These are phyloP conservation scores for Albula goreensis DNA, from an alignment of 2,113 vertebrate species.

Conservation along the genomic window DNA sequence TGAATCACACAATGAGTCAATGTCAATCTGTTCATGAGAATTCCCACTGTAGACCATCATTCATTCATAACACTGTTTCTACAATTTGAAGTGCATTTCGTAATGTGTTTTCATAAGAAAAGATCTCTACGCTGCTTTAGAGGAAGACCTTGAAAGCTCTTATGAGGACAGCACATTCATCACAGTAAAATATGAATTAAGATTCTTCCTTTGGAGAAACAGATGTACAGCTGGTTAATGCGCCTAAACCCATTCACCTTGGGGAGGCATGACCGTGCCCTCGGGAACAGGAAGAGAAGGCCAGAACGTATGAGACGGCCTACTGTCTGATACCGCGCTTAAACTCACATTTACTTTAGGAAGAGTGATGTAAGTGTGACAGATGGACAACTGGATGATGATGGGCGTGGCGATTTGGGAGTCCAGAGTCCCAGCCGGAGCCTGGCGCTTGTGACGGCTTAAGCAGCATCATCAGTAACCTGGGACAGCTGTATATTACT, in stretches of 20 bases:
- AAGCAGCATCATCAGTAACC: background rate
- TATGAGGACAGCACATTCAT: background rate
- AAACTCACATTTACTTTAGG: background rate
- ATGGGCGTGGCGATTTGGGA: background rate
- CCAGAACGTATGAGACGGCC: background rate
- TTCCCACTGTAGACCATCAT: too few species aligned
- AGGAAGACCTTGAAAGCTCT: background rate
- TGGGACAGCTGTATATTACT: slow-evolving; percentile 4
- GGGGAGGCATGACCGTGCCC: background rate
- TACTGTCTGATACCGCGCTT: background rate
- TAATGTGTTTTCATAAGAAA: too few species aligned
- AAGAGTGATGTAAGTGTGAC: background rate
- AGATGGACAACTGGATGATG: slow-evolving; percentile 21
- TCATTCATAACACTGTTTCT: too few species aligned
- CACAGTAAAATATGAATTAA: background rate
- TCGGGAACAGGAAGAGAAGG: background rate
- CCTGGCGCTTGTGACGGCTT: background rate
- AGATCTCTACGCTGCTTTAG: background rate
- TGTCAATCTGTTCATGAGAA: too few species aligned
- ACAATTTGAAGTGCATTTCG: too few species aligned
- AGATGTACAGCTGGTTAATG: background rate
- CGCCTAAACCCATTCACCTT: background rate
- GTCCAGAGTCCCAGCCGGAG: background rate
- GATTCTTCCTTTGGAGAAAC: background rate
- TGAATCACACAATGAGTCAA: background rate